Evolutionary conservation across 2,888 invertebrate species (phyloP), one percentile per base, ranked within the genome.

Genomic region (Chalcis sispes): DNA sequence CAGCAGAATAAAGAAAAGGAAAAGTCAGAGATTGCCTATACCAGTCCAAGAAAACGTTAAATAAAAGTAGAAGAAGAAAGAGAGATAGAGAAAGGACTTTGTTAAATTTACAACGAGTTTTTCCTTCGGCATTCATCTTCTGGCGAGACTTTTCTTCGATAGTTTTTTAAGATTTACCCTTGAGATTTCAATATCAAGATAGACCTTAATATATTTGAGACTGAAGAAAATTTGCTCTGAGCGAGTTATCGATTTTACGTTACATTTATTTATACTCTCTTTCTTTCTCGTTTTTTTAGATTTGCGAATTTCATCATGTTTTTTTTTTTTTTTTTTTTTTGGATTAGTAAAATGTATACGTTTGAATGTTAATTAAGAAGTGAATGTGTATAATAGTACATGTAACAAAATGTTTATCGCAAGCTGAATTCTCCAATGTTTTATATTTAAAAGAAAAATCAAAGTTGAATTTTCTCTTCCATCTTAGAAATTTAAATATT

Each of bases 101-200:
- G 64, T 46, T 72, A 64, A 64, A 72, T 64, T 72, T 56, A n/a
- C n/a, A n/a, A n/a, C n/a, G 29, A 65, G 27, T 29, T 20, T n/a
- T 27, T 13, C 1, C 15, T 36, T 25, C 25, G 40, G 18, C 20
- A n/a, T n/a, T 36, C n/a, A n/a, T n/a, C n/a, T 18, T 1, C 18
- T 7, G 54, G 8, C 58, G 20, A 29, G 18, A 70, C 50, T 70
- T 61, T 40, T 27, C 27, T 15, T 52, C 52, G 61, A 52, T 52
- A 25, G n/a, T 36, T 27, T 48, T 18, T n/a, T 52, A 25, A 59
- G 48, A 2, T 62, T 52, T n/a, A 25, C 46, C 46, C 64, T 54
- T 20, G 46, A 42, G 64, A 72, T 72, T 72, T 64, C 64, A 54
- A 64, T 72, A 56, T 56, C 72, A 32, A 10, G 32, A 8, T 1